These are phyloP conservation scores for Semaprochilodus insignis DNA, from an alignment of 2,797 vertebrate species.

Conservation along the genomic window DNA sequence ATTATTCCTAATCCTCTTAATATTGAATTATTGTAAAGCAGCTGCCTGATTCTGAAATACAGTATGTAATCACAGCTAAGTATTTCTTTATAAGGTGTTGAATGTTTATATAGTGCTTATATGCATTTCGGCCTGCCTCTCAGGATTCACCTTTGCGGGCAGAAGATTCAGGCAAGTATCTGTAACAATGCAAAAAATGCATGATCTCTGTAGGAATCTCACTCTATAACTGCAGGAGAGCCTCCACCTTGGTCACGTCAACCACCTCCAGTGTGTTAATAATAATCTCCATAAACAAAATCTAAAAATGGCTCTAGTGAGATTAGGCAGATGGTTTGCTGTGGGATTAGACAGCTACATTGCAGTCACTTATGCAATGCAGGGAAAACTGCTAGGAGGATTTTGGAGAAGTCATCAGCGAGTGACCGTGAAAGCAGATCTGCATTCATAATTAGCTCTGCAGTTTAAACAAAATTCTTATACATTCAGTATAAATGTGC, in stretches of 20 bases:
- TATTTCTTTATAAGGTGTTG: neutral
- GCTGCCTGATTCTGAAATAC: too few species aligned
- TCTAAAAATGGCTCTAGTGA: neutral
- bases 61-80: neutral
- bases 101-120: neutral
- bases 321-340: constrained; percentile 17
- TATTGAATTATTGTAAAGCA: too few species aligned
- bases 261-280: constrained; percentile 56
- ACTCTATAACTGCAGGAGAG: constrained; percentile 68
- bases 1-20: too few species aligned
- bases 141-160: neutral
- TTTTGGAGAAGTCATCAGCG: neutral
- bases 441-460: neutral
- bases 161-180: constrained; percentile 58
- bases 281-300: neutral
- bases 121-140: neutral
- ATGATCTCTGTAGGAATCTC: constrained; percentile 71
- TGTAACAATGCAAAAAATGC: constrained; percentile 65
- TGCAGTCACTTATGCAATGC: neutral
- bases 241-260: constrained; percentile 61
- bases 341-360: neutral
- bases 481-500: neutral
- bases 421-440: neutral
- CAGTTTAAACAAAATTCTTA: neutral
- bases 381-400: neutral